phyloP scores from a whole-genome alignment of 2,113 vertebrate species.

The Semnornis frantzii region DNA sequence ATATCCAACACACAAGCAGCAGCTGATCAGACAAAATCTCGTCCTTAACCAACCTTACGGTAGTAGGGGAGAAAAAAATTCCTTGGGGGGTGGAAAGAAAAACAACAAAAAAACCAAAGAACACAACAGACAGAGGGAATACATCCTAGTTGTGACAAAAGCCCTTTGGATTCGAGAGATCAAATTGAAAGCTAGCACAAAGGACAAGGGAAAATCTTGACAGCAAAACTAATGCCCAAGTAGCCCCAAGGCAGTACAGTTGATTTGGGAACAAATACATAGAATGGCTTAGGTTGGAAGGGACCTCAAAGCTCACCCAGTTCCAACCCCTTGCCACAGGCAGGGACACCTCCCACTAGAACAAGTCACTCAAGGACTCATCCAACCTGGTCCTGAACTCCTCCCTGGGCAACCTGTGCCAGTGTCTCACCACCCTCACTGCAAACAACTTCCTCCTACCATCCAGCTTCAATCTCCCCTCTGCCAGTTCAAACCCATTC shows the following conservation, averaged over 20 bases:
- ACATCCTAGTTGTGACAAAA: accelerated
- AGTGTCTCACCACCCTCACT: too few relatives aligned
- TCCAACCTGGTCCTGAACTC: too few relatives aligned
- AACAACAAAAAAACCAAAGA: not conserved
- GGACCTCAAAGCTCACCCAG: too few relatives aligned
- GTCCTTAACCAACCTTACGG: not conserved
- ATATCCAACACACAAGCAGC: not conserved
- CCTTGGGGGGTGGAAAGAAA: too few relatives aligned
- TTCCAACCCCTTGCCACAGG: too few relatives aligned
- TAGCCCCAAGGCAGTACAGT: not conserved
- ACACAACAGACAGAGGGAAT: not conserved
- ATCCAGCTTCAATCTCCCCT: too few relatives aligned
- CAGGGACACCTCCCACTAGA: too few relatives aligned
- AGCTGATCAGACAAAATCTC: accelerated
- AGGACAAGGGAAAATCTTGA: not conserved
- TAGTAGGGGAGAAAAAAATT: not conserved
- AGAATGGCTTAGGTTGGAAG: too few relatives aligned
- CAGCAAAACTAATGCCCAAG: not conserved
- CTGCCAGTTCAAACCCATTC: too few relatives aligned
- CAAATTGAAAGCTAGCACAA: not conserved
- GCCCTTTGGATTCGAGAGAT: not conserved
- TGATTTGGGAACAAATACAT: not conserved
- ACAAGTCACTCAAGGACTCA: too few relatives aligned
- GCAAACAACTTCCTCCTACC: too few relatives aligned
- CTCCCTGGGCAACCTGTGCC: too few relatives aligned